Conservation (phyloP, 2,797 vertebrate species). For the Lagorchestes hirsutus region DNA sequence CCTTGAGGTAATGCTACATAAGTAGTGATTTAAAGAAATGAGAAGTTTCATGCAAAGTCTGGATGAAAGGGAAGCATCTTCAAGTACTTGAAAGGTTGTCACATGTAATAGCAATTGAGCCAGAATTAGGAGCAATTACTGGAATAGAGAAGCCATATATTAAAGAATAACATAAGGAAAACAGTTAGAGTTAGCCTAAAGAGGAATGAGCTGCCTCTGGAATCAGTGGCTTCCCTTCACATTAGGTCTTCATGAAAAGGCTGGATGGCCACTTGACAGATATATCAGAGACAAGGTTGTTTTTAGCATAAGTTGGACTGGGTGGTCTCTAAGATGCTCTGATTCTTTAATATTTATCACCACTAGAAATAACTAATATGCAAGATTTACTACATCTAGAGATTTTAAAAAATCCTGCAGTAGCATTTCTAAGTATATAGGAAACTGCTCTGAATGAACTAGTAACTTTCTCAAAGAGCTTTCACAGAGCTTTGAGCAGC, state of each 20-base stretch:
- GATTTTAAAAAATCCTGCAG: constrained; percentile 7
- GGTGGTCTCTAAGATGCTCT: neutral
- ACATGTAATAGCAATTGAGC: neutral
- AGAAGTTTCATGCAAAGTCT: neutral
- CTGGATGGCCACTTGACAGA: neutral
- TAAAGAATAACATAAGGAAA: neutral
- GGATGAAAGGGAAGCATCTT: neutral
- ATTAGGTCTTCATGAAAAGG: neutral
- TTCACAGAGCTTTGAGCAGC: constrained; percentile 16
- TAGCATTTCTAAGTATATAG: neutral
- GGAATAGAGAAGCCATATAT: neutral
- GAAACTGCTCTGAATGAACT: constrained; percentile 6
- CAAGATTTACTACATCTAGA: constrained; percentile 3
- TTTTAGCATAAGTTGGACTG: neutral
- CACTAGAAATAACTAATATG: constrained; percentile 12
- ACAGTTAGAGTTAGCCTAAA: neutral
- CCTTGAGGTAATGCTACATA: neutral
- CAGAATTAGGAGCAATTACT: neutral
- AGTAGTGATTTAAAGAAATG: neutral
- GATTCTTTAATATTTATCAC: constrained; percentile 3
- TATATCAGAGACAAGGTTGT: neutral
- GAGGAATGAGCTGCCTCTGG: neutral
- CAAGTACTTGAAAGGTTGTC: too few species aligned
- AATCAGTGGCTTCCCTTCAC: neutral
- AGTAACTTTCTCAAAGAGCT: neutral